Evolutionary conservation across 2,888 invertebrate species (phyloP).

Genomic region (Aplocera efformata): DNA sequence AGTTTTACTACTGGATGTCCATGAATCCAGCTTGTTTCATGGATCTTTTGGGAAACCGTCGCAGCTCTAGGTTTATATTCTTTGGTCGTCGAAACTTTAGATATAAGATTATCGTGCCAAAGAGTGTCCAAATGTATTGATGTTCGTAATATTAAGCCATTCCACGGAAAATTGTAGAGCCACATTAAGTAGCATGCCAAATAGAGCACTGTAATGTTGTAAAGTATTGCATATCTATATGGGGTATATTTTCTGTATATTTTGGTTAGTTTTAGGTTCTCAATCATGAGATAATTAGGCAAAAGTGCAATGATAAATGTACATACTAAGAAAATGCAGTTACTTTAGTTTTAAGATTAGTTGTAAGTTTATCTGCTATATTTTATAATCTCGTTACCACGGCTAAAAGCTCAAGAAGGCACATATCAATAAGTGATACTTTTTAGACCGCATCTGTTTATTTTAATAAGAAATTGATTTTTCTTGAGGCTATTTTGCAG

Average conservation of each 20-base stretch:
- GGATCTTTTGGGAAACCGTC: no score
- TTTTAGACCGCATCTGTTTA: constrained; percentile 37
- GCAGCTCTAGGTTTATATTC: constrained; percentile 26
- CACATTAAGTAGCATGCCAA: constrained; percentile 61
- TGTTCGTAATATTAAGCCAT: constrained; percentile 62
- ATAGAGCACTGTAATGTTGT: constrained; percentile 39
- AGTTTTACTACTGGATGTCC: no score
- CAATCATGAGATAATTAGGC: constrained; percentile 43
- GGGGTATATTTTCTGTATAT: constrained; percentile 48
- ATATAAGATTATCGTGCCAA: constrained; percentile 74
- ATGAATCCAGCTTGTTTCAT: no score
- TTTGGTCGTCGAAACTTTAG: constrained; percentile 59
- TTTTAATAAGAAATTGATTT: constrained; percentile 36
- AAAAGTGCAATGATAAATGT: constrained; percentile 57
- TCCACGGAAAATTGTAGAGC: constrained; percentile 54
- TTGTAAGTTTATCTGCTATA: constrained; percentile 40
- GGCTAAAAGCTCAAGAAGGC: constrained; percentile 68
- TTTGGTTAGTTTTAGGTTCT: constrained; percentile 35
- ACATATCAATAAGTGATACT: constrained; percentile 62
- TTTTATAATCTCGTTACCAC: constrained; percentile 60
- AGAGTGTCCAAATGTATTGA: constrained; percentile 74
- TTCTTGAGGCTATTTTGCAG: constrained; percentile 42
- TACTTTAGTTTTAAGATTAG: constrained; percentile 44
- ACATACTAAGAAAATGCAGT: constrained; percentile 64
- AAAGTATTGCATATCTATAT: constrained; percentile 43